A percentile compares a stretch with the other conserved stretches of the same genome.
These are phyloP conservation scores for Crotalus tigris DNA, from an alignment of 2,113 vertebrate genomes.

Conservation along the genomic window DNA sequence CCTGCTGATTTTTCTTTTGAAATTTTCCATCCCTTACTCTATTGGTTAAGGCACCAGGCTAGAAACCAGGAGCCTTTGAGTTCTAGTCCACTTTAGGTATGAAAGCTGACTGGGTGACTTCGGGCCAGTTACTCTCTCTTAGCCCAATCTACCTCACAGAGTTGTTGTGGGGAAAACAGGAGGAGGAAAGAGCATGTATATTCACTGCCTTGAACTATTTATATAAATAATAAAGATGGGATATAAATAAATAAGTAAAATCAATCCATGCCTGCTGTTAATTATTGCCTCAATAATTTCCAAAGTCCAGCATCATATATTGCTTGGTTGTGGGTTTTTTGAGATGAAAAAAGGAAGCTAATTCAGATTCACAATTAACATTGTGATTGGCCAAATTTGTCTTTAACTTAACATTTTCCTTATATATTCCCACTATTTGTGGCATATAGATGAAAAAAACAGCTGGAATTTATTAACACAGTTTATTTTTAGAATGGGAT, in stretches of 20 bases:
- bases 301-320: neutral
- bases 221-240: neutral
- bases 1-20: neutral
- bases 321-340: neutral
- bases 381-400: neutral
- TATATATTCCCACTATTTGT: neutral
- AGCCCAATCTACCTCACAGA: neutral
- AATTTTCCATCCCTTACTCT: neutral
- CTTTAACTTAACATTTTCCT: neutral
- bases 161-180: neutral
- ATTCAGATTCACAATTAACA: neutral
- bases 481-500: neutral
- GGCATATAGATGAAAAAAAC: neutral
- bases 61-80: neutral
- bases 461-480: neutral
- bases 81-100: neutral
- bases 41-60: neutral
- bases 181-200: neutral
- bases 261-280: neutral
- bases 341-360: neutral
- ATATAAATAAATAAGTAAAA: neutral
- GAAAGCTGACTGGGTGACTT: neutral
- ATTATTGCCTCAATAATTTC: neutral
- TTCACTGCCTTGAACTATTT: neutral
- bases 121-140: neutral